These are phyloP conservation scores for Scolopax mira DNA, from an alignment of 2,113 vertebrate genomes.

Conservation along the genomic window DNA sequence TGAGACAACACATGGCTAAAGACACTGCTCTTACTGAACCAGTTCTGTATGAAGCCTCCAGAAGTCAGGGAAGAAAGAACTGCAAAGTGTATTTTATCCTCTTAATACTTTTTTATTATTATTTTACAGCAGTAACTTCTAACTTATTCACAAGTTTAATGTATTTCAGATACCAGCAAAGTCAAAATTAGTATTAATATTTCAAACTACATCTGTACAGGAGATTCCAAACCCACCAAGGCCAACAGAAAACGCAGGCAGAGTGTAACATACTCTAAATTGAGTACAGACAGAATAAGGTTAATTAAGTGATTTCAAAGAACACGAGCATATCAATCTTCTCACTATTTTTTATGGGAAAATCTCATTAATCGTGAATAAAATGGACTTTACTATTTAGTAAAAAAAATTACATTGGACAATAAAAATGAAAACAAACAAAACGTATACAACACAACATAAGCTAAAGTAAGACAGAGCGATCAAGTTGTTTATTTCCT, in stretches of 20 bases:
- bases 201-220: accelerated
- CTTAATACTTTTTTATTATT: neutral
- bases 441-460: neutral
- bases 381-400: neutral
- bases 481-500: neutral
- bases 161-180: neutral
- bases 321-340: neutral
- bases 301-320: neutral
- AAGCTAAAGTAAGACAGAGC: neutral
- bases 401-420: neutral
- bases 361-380: neutral
- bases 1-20: neutral
- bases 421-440: neutral
- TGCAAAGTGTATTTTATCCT: neutral
- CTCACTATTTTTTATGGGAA: neutral
- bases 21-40: neutral
- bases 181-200: neutral
- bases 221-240: neutral
- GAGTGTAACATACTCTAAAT: neutral
- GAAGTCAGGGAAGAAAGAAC: neutral
- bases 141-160: neutral
- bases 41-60: neutral
- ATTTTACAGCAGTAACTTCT: neutral
- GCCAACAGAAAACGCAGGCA: neutral
- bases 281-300: neutral